A percentile compares a stretch with the other conserved stretches of the same genome.
Conservation (phyloP, 2,888 invertebrate species). For the Miltochrista miniata region DNA sequence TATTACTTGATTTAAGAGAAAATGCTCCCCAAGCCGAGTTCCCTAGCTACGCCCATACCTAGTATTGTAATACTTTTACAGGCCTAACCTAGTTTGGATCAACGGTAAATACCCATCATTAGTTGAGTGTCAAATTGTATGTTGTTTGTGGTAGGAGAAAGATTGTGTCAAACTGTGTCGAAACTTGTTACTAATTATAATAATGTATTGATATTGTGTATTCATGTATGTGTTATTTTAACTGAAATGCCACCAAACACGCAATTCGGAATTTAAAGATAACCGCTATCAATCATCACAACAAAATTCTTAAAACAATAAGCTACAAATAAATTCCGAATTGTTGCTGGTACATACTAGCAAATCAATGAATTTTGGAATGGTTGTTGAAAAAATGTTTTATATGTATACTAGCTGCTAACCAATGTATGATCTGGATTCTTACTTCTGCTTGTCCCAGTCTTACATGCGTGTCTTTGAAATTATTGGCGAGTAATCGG, state of each 20-base stretch:
- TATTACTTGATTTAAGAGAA: neutral
- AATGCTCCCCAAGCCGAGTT: conserved; percentile 2
- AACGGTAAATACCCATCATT: conserved; percentile 15
- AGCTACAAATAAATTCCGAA: too few relatives aligned
- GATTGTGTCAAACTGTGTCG: conserved; percentile 1
- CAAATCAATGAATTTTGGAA: too few relatives aligned
- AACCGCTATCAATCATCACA: too few relatives aligned
- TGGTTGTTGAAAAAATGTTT: too few relatives aligned
- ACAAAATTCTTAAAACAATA: too few relatives aligned
- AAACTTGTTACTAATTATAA: too few relatives aligned
- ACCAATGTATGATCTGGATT: neutral
- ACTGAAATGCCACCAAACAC: too few relatives aligned
- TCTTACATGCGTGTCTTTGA: too few relatives aligned
- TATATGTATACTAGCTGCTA: neutral
- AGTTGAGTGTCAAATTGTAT: conserved; percentile 6
- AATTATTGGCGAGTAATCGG: neutral
- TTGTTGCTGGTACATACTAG: too few relatives aligned
- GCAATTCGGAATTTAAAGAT: too few relatives aligned
- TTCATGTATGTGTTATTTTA: too few relatives aligned
- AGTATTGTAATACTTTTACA: conserved; percentile 14
- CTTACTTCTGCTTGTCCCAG: neutral
- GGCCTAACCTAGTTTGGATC: conserved; percentile 16
- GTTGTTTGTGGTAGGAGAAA: conserved; percentile 4
- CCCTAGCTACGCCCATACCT: conserved; percentile 12
- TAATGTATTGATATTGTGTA: too few relatives aligned